Base-by-base conservation (phyloP, 1,140 invertebrate species). In the Conopomorpha cramerella region DNA sequence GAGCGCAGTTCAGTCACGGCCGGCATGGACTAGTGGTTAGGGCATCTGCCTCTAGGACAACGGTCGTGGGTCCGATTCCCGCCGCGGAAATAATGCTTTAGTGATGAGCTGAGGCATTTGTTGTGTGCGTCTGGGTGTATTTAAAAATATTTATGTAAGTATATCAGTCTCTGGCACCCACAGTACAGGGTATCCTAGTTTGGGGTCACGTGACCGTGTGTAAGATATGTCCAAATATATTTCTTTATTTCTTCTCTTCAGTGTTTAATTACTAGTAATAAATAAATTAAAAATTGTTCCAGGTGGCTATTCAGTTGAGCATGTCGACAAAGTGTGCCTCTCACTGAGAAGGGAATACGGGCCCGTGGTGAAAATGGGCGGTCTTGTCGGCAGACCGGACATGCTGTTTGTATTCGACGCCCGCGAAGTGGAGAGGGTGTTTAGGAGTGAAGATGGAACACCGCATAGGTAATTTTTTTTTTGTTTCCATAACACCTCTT, bases 381-480 rank as follows among this genome's bases (percentile, higher is more conserved):
- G 85, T 2, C 66, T 92, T 1, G 74, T 91, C 10, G 88, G 88
- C 1, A 81, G 88, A 55, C 88, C 89, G 1, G 88, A 91, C 56
- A 83, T 92, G 77, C 77, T 92, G 13, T 91, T 91, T 45, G 78
- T 92, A 3, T 90, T 88, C 58, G 84, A 90, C 51, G 87, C 88
- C 0, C 80, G 86, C 28, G 87, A 90, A 49, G 89, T 91, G 16
- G 83, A 90, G 47, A 83, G 83, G 39, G 85, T 92, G 13, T 90
- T 91, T 49, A 77, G 87, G 41, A 80, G 82, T 25, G 90, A 92
- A 61, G 89, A 91, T 51, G 63, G 67, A 10, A 81, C 90, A 66
- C 90, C 90, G 0, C 82, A 88, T 43, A 73, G 72, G 76, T 77
- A 34, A 28, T 27, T 23, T 15, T 23, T 29, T n/a, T 14, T 35